These are phyloP conservation scores for Drosophila ustulata DNA, from an alignment of 2,888 invertebrate species.

Conservation along the genomic window DNA sequence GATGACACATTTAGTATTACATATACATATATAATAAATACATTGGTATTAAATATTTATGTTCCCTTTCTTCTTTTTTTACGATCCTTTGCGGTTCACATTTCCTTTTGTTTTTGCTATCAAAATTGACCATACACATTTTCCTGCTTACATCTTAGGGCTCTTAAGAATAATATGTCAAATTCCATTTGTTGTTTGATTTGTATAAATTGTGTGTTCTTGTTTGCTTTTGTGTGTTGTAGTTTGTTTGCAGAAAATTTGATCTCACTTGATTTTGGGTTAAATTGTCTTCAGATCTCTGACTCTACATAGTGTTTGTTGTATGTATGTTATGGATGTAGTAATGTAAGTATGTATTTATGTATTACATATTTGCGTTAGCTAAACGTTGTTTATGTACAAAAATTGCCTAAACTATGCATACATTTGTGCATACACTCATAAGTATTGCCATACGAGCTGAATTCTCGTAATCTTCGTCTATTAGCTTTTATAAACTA, in stretches of 20 bases:
- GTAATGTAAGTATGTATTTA: constrained; percentile 3
- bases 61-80: constrained; percentile 35
- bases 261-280: constrained; percentile 16
- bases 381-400: constrained; percentile 62
- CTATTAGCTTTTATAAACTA: constrained; percentile 30
- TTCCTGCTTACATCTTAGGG: constrained; percentile 37
- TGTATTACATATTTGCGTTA: constrained; percentile 38
- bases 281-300: constrained; percentile 33
- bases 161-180: constrained; percentile 53
- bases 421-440: constrained; percentile 28
- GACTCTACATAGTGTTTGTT: not conserved
- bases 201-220: constrained; percentile 9
- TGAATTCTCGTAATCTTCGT: not conserved
- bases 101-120: constrained; percentile 29
- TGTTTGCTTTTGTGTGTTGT: not conserved
- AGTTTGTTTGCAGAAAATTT: constrained; percentile 6
- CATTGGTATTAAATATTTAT: constrained; percentile 45
- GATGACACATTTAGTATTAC: constrained; percentile 68
- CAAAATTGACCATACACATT: constrained; percentile 67
- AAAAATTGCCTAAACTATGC: constrained; percentile 69
- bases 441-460: constrained; percentile 8
- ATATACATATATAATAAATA: constrained; percentile 64
- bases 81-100: constrained; percentile 24
- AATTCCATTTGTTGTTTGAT: constrained; percentile 48
- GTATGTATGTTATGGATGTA: not conserved